phyloP scores from a whole-genome alignment of 2,113 vertebrate genomes.

The Odontophorus gujanensis region DNA sequence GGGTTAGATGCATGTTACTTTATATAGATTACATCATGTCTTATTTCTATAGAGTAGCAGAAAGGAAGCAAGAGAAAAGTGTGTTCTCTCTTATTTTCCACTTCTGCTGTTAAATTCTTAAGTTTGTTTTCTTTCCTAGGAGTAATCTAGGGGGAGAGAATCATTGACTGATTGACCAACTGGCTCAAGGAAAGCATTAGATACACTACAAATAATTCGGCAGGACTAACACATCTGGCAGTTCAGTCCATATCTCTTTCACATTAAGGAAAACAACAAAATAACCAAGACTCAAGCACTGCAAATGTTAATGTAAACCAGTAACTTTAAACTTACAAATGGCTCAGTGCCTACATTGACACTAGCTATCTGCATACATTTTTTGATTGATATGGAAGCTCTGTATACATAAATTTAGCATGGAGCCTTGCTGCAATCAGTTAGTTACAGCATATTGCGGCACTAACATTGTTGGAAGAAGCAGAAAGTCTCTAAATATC shows the following conservation, averaged over 20 bases:
- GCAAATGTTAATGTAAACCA: constrained; percentile 39
- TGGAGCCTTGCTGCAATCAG: constrained; percentile 55
- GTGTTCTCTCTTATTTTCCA: not conserved
- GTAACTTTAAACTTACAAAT: constrained; percentile 54
- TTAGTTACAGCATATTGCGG: constrained; percentile 61
- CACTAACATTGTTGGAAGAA: constrained; percentile 37
- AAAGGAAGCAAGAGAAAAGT: not conserved
- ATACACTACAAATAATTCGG: not conserved
- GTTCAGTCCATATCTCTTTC: not conserved
- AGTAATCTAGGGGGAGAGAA: not conserved
- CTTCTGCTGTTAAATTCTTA: not conserved
- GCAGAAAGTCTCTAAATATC: constrained; percentile 33
- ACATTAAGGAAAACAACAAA: constrained; percentile 39
- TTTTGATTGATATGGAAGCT: constrained; percentile 25
- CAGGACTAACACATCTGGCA: not conserved
- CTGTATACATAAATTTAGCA: constrained; percentile 51
- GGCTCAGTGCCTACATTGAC: not conserved
- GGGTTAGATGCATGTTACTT: not conserved
- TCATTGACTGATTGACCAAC: constrained; percentile 9
- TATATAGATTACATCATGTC: not conserved
- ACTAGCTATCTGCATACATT: constrained; percentile 21
- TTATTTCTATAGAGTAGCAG: not conserved
- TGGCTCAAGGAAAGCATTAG: constrained; percentile 32
- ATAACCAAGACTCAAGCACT: constrained; percentile 12
- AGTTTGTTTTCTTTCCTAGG: not conserved